Conservation (phyloP, 2,113 vertebrate species). For the Myodes glareolus region DNA sequence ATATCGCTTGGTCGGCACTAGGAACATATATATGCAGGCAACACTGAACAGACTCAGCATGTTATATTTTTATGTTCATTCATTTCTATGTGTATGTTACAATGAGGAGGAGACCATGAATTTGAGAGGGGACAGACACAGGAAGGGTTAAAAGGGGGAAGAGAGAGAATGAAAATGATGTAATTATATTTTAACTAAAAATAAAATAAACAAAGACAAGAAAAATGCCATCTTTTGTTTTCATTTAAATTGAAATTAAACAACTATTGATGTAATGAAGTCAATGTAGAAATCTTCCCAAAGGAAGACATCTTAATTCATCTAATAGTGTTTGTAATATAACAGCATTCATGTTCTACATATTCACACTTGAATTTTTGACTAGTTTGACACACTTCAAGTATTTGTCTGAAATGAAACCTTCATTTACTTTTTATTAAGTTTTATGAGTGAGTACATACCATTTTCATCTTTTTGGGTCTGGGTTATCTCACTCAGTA, state of each 20-base stretch:
- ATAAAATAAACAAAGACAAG: not conserved
- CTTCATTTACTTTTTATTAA: not conserved
- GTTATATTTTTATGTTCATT: not conserved
- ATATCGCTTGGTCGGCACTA: not conserved
- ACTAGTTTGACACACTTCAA: not conserved
- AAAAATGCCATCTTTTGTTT: not conserved
- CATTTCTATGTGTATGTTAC: not conserved
- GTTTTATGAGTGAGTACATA: no score
- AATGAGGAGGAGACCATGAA: not conserved
- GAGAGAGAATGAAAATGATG: not conserved
- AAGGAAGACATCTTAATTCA: not conserved
- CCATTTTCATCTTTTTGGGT: no score
- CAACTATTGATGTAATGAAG: not conserved
- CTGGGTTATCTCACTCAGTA: no score
- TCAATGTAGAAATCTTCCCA: not conserved
- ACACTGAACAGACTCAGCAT: not conserved
- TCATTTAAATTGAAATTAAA: conserved; percentile 14
- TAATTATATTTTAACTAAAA: not conserved
- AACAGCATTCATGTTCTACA: not conserved
- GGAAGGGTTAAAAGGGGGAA: not conserved
- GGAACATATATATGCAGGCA: not conserved
- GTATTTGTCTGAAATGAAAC: conserved; percentile 29
- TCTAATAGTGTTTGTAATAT: not conserved
- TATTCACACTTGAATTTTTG: conserved; percentile 23
- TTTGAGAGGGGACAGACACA: not conserved